Percentiles rank a stretch among this genome's conserved stretches.
These are phyloP conservation scores for Pristionchus japonicus DNA, from an alignment of 2,888 invertebrate genomes.

Conservation along the genomic window DNA sequence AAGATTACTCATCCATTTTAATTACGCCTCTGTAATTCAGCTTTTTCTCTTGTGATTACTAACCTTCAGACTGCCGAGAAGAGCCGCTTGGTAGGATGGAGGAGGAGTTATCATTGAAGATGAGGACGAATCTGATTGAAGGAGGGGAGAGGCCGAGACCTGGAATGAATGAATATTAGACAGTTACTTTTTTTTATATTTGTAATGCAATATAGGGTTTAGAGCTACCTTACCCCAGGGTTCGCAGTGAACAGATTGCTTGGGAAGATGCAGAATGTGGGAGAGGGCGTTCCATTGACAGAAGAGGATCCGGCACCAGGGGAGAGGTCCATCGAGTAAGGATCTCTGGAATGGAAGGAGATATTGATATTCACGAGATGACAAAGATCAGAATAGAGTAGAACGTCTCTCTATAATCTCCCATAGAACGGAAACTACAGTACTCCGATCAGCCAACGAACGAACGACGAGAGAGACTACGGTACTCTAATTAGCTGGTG, in stretches of 20 bases:
- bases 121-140: not conserved
- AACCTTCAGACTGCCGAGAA: not conserved
- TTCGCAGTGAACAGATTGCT: not conserved
- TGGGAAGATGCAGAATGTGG: not conserved
- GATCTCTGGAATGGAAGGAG: not conserved
- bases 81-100: constrained; percentile 27
- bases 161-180: no score
- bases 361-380: not conserved
- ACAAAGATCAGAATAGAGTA: not conserved
- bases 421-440: not conserved
- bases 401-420: not conserved
- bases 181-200: no score
- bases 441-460: not conserved
- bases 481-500: not conserved
- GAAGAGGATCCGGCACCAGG: not conserved
- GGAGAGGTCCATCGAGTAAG: not conserved
- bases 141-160: not conserved
- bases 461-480: not conserved
- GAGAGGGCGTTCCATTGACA: not conserved
- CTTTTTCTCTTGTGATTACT: not conserved
- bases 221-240: not conserved
- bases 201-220: no score
- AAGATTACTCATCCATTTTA: not conserved
- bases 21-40: not conserved
- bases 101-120: constrained; percentile 29